Evolutionary conservation across 2,888 invertebrate species (phyloP), one percentile per base, ranked within the genome.

Genomic region (Steinernema hermaphroditum): DNA sequence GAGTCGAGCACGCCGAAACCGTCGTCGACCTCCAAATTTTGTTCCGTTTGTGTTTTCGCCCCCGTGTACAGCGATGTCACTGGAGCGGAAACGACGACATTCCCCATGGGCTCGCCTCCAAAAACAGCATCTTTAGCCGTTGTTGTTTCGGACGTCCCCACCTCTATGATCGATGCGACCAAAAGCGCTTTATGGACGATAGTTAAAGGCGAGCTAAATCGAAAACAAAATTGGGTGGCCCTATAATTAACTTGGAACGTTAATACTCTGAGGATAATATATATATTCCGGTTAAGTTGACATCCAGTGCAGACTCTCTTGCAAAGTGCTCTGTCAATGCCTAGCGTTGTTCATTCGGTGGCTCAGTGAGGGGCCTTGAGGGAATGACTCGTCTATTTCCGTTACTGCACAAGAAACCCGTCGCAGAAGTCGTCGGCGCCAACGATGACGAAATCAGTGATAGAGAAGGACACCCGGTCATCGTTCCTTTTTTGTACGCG

Each of bases 61-160:
- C 14, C 32, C 32, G 62, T 27, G 62, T 32, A 62, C 16, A 62
- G 62, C 29, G 62, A 32, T 27, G 62, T 19, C 19, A n/a, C n/a
- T 46, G 62, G 29, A 62, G 62, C 62, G 62, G 62, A 62, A 62
- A 62, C 62, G 16, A 29, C 22, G 16, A 29, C 62, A 16, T 62
- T 29, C 62, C 62, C 16, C 22, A 16, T 16, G 46, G 62, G 62
- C 62, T 62, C 29, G 34, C 14, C 46, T 16, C 62, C 29, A 62
- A 62, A 62, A 62, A 62, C 46, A 46, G 46, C 29, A n/a, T 62
- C 34, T 62, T 62, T 29, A 50, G 46, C 46, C n/a, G 46, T n/a
- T 19, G 46, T 19, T 46, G 46, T 46, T 37, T 37, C 37, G 46
- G n/a, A 9, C 22, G 46, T 46, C n/a, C 46, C 46, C 16, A 46